phyloP scores from a whole-genome alignment of 2,113 vertebrate species.

The Orycteropus afer region DNA sequence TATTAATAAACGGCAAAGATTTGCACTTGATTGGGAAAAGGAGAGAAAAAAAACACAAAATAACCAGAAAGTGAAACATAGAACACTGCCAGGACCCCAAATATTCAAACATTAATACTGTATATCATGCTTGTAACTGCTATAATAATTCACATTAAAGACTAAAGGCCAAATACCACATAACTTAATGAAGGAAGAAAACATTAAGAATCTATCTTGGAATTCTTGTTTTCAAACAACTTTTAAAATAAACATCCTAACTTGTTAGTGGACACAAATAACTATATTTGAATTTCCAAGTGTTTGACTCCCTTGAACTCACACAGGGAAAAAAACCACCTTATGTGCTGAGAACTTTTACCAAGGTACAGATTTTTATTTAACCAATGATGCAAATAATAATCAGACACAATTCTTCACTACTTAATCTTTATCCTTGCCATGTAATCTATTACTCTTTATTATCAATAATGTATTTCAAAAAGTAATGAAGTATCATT shows the following conservation, averaged over 20 bases:
- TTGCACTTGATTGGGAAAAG: not conserved
- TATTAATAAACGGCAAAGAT: not conserved
- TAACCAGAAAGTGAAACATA: too few species aligned
- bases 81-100: too few species aligned
- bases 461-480: slow-evolving; percentile 43
- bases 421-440: slow-evolving; percentile 5
- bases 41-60: not conserved
- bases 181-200: not conserved
- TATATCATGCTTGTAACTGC: not conserved
- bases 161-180: slow-evolving; percentile 26
- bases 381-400: slow-evolving; percentile 3
- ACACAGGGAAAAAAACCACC: not conserved
- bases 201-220: not conserved
- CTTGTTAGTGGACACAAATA: not conserved
- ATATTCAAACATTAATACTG: not conserved
- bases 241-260: slow-evolving; percentile 32
- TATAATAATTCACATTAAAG: not conserved
- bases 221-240: slow-evolving; percentile 5
- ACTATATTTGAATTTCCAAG: slow-evolving; percentile 30
- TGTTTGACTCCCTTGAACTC: not conserved
- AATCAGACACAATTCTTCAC: not conserved
- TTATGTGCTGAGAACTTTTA: not conserved
- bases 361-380: slow-evolving; percentile 35
- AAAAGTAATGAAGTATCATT: not conserved
- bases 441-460: not conserved